Base-by-base conservation (phyloP, 1,140 invertebrate genomes). In the Drosophila tsacasi region DNA sequence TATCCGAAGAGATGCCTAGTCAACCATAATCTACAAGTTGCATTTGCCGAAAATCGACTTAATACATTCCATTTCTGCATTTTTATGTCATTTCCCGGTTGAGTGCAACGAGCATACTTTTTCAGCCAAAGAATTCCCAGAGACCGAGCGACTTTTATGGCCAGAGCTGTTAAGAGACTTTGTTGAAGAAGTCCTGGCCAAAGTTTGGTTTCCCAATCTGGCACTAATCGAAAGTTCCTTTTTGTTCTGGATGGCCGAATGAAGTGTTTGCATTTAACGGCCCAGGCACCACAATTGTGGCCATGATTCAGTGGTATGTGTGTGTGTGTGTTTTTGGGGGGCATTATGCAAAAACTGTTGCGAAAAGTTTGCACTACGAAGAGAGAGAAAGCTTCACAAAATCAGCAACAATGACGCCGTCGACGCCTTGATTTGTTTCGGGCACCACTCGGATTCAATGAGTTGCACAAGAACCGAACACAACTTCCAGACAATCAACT, bases 191-290 rank as follows among this genome's bases (percentile, higher is more conserved):
- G 30, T 68, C 44, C 39, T 58, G 66, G 67, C 69, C 69, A 61
- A 52, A 73, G 68, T 73, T 73, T 50, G 69, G 37, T 73, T 52
- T 17, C 37, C 69, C 67, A 60, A 61, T 72, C 46, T 69, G 40
- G 71, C 62, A 76, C 57, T 71, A 77, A 77, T 77, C 75, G 69
- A 60, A 63, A 81, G 50, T 69, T 83, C 23, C 35, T 32, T 65
- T 64, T 63, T 32, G 37, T 55, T 37, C 52, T 55, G 10, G 52
- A 62, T 59, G 35, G 58, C 66, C 62, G 62, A 84, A 73, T 84
- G 58, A 84, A 84, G 81, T 83, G 79, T 81, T 84, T 78, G 73
- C 68, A 68, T 66, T 71, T 69, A 66, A 69, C 55, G n/a, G 74
- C 44, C 39, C 47, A 50, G 72, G 19, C 75, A 61, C 15, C 72